These are phyloP conservation scores for Scaeva pyrastri DNA, from an alignment of 2,888 invertebrate genomes.

Conservation along the genomic window DNA sequence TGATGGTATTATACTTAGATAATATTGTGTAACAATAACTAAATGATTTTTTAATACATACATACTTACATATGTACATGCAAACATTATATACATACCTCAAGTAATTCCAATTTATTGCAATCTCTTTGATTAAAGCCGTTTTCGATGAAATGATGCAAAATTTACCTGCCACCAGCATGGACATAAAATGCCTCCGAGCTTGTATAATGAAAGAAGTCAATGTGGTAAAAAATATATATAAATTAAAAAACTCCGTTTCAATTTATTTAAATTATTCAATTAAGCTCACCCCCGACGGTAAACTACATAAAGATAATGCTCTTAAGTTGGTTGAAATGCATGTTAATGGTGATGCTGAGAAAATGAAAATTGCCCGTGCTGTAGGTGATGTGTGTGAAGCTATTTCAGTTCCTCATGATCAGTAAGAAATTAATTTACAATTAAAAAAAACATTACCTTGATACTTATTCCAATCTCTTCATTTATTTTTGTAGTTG, in stretches of 20 bases:
- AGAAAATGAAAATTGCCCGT: slow-evolving; percentile 76
- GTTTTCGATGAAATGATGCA: slow-evolving; percentile 80
- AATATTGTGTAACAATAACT: too few relatives aligned
- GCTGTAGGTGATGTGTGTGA: slow-evolving; percentile 78
- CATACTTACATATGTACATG: too few relatives aligned
- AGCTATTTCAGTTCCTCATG: slow-evolving; percentile 79
- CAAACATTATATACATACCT: too few relatives aligned
- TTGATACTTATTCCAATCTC: background rate
- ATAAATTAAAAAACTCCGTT: background rate
- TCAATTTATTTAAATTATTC: background rate
- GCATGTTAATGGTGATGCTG: slow-evolving; percentile 78
- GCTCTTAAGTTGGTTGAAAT: slow-evolving; percentile 77
- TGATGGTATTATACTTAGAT: slow-evolving; percentile 14
- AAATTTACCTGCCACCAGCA: slow-evolving; percentile 77
- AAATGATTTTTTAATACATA: too few relatives aligned
- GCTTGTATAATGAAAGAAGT: slow-evolving; percentile 82
- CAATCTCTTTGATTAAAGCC: slow-evolving; percentile 67
- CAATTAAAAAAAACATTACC: background rate
- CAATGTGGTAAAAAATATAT: slow-evolving; percentile 78
- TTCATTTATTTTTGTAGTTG: slow-evolving; percentile 76
- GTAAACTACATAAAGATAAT: slow-evolving; percentile 79
- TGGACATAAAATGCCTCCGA: slow-evolving; percentile 81
- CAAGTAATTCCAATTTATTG: background rate
- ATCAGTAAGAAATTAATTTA: slow-evolving; percentile 79
- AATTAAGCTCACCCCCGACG: slow-evolving; percentile 79